Evolutionary conservation across 1,140 invertebrate species (phyloP).

Genomic region (Drosophila littoralis): DNA sequence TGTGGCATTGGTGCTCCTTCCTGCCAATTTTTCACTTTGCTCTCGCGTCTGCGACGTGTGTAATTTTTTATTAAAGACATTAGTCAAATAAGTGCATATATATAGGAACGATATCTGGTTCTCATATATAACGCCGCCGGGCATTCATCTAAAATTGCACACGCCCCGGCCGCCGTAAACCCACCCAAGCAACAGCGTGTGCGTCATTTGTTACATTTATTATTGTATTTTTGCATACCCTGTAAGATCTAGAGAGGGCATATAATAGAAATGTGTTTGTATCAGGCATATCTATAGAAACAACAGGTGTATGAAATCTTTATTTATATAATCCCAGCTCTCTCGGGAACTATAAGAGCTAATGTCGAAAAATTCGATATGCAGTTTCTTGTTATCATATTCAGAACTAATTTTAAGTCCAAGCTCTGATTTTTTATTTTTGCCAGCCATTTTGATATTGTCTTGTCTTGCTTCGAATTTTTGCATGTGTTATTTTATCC

Average conservation of each 20-base stretch:
- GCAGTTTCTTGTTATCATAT: no score
- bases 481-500: no score
- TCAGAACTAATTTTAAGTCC: no score
- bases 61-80: slow-evolving; percentile 83
- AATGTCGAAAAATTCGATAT: no score
- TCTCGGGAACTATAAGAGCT: no score
- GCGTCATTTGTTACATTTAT: slow-evolving; percentile 82
- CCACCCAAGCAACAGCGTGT: slow-evolving; percentile 47
- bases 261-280: not conserved
- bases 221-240: slow-evolving; percentile 57
- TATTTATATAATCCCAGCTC: no score
- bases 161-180: slow-evolving; percentile 47
- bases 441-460: no score
- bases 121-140: slow-evolving; percentile 67
- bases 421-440: no score
- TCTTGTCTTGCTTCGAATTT: no score
- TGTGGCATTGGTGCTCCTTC: not conserved
- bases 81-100: slow-evolving; percentile 77
- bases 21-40: slow-evolving; percentile 78
- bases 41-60: slow-evolving; percentile 56
- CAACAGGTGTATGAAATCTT: no score
- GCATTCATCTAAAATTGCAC: slow-evolving; percentile 79
- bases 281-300: no score
- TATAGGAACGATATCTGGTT: slow-evolving; percentile 51
- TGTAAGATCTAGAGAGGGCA: not conserved